phyloP scores from a whole-genome alignment of 64 coral and sea anemone genomes.

The Platygyra sinensis region DNA sequence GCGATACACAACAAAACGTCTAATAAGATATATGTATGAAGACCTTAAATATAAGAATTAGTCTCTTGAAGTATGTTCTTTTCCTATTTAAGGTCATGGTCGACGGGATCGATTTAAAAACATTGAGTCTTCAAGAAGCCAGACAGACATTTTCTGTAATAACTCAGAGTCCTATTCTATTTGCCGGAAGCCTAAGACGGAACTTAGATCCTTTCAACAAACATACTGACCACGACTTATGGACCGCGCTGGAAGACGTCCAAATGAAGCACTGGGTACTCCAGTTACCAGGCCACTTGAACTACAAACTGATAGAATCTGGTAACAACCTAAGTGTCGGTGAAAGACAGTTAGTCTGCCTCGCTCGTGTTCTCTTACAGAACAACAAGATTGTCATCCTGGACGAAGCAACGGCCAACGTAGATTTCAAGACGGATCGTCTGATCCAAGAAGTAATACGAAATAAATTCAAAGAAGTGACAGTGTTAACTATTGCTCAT shows the following conservation, averaged over 20 bases:
- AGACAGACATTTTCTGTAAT: slow-evolving; percentile 43
- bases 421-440: slow-evolving; percentile 48
- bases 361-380: slow-evolving; percentile 62
- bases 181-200: slow-evolving; percentile 25
- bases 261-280: slow-evolving; percentile 20
- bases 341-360: slow-evolving; percentile 57
- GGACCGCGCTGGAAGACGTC: slow-evolving; percentile 35
- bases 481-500: slow-evolving; percentile 81
- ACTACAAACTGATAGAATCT: slow-evolving; percentile 41
- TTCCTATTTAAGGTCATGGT: slow-evolving; percentile 14
- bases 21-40: no score
- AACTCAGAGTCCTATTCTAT: slow-evolving; percentile 51
- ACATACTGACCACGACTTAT: neutral
- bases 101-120: slow-evolving; percentile 24
- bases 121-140: slow-evolving; percentile 12
- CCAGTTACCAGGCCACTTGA: slow-evolving; percentile 45
- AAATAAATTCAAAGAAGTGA: slow-evolving; percentile 62
- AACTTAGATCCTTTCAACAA: slow-evolving; percentile 43
- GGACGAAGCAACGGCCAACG: slow-evolving; percentile 71
- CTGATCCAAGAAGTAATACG: slow-evolving; percentile 71
- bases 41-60: no score
- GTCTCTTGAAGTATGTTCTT: neutral
- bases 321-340: slow-evolving; percentile 60
- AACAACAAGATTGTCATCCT: slow-evolving; percentile 61
- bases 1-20: no score